A percentile compares a stretch with the other conserved stretches of the same genome.
phyloP scores from a whole-genome alignment of 1,140 invertebrate genomes.

The Odontomachus brunneus region DNA sequence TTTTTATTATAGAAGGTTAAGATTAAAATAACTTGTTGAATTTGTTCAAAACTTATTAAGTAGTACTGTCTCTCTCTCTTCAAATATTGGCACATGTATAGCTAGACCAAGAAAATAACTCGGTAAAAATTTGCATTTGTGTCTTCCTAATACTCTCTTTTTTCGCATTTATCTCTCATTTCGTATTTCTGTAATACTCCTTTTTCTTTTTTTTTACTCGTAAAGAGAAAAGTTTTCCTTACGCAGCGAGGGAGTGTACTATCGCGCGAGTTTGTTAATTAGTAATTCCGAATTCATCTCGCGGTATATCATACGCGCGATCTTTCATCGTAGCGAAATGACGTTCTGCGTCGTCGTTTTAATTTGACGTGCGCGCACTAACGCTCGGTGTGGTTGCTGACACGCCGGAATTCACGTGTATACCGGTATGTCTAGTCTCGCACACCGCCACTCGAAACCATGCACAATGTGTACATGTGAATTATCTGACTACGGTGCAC shows the following conservation, averaged over 20 bases:
- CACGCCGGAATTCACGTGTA: constrained; percentile 32
- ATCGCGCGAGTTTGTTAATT: constrained; percentile 33
- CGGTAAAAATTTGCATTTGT: too few species aligned
- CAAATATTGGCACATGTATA: too few species aligned
- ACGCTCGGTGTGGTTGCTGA: constrained; percentile 20
- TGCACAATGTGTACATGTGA: constrained; percentile 60
- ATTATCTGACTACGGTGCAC: constrained; percentile 58
- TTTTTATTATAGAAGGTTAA: too few species aligned
- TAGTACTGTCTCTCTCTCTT: too few species aligned
- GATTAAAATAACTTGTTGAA: too few species aligned
- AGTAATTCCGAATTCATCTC: constrained; percentile 26
- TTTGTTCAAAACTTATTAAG: too few species aligned
- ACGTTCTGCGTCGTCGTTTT: constrained; percentile 42
- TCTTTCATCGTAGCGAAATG: constrained; percentile 18
- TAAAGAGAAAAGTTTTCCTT: background rate
- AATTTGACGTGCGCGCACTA: constrained; percentile 56
- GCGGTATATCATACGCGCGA: constrained; percentile 10
- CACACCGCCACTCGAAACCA: background rate
- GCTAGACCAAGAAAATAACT: too few species aligned
- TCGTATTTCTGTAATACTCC: background rate
- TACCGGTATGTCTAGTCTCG: background rate
- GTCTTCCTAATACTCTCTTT: too few species aligned
- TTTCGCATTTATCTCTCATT: too few species aligned
- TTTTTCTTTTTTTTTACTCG: background rate
- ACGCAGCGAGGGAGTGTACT: background rate